Evolutionary conservation across 2,888 invertebrate species (phyloP).

Genomic region (Syrphus vitripennis): DNA sequence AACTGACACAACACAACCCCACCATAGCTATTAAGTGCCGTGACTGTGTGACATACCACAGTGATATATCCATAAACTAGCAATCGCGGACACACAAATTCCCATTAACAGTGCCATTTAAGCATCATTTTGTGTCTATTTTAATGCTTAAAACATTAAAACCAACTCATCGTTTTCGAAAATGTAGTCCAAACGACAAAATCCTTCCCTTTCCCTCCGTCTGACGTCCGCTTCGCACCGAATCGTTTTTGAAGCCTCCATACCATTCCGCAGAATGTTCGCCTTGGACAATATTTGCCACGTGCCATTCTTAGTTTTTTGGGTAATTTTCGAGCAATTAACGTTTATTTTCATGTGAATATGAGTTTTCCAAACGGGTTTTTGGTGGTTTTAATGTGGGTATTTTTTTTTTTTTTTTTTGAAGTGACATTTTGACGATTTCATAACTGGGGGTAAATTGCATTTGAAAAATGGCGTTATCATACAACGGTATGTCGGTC

Average conservation of each 20-base stretch:
- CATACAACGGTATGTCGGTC: slow-evolving; percentile 2
- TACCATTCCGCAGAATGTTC: neutral
- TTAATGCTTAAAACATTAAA: slow-evolving; percentile 66
- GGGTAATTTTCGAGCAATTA: slow-evolving; percentile 64
- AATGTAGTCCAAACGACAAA: neutral
- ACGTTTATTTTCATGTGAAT: slow-evolving; percentile 48
- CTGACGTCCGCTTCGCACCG: neutral
- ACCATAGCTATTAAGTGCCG: neutral
- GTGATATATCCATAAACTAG: slow-evolving; percentile 29
- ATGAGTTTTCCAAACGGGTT: slow-evolving; percentile 24
- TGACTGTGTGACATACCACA: slow-evolving; percentile 23
- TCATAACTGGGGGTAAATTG: slow-evolving; percentile 53
- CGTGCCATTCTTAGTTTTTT: slow-evolving; percentile 40
- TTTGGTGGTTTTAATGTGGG: neutral
- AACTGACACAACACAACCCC: slow-evolving; percentile 2
- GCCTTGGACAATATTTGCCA: neutral
- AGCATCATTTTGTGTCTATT: slow-evolving; percentile 49
- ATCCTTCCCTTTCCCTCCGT: neutral
- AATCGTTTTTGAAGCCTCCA: neutral
- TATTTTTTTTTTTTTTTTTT: slow-evolving; percentile 7
- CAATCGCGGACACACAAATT: slow-evolving; percentile 27
- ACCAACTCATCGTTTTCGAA: slow-evolving; percentile 48
- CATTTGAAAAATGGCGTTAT: slow-evolving; percentile 53
- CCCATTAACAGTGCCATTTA: slow-evolving; percentile 50
- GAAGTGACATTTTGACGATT: slow-evolving; percentile 31